Base-by-base conservation (phyloP, 2,113 vertebrate genomes). In the Cyprinodon brontotheroides region DNA sequence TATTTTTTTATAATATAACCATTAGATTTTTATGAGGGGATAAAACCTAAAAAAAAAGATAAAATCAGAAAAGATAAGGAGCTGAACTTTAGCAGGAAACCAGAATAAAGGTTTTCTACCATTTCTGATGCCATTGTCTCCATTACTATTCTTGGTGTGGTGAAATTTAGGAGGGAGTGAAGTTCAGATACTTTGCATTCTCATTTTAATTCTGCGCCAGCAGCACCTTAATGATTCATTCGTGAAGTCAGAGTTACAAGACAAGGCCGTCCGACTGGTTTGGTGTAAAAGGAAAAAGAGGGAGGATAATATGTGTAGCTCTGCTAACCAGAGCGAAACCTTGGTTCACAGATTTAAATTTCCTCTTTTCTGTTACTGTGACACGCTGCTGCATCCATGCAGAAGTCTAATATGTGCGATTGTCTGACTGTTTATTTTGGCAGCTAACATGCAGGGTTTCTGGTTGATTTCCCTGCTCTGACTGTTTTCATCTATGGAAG, bases 241-340 rank as follows among this genome's bases (percentile, higher is more conserved):
- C 79, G 61, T 37, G 7, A 37, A 81, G 80, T 80, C 71, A 29
- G 65, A 71, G 43, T 20, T 65, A 47, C 14, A 0, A n/a, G 73
- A 72, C 66, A 70, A 77, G 78, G 85, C 81, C 0, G 93, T 88
- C 88, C 0, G 72, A 94, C 94, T 88, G 92, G 93, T 94, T 93
- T 81, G 20, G 43, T 4, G 48, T 47, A 68, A 9, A 29, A 43
- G 38, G 12, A 61, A 48, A 64, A 36, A 77, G 41, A 57, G 74
- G 43, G 20, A 75, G 81, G 70, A 70, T 36, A 78, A 77, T 81
- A 62, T 41, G 29, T 43, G 50, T 10, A 74, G 76, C 89, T 79
- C 41, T 70, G 61, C 50, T 74, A 7, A 41, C 11, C 59, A 45
- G 65, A 80, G 73, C 67, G 81, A 89, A 87, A 91, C 90, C 79